Evolutionary conservation across 2,113 vertebrate genomes (phyloP), one percentile per base, ranked within the genome.

Genomic region (Myotis lucifugus): DNA sequence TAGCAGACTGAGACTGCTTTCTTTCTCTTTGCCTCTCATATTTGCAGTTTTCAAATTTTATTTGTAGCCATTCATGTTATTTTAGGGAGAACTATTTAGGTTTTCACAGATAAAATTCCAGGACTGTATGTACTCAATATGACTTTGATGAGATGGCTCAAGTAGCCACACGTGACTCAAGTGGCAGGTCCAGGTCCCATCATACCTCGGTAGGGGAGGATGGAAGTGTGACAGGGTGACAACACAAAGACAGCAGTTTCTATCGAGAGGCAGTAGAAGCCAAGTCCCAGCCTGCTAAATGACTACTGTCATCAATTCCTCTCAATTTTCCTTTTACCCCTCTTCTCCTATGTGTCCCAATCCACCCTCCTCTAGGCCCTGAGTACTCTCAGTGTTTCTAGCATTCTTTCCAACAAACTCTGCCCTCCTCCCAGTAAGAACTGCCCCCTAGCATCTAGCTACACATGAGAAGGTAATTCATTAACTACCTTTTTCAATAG

Each of bases 21-120:
- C 66, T 66, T 40, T 96, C 67, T 93, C 46, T 73, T 27, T 91
- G n/a, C 67, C 13, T 85, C 90, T 59, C 56, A 11, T 42, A 59
- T 66, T 48, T 70, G 37, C 59, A 95, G 32, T 87, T 72, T 50
- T 5, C 70, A 81, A 74, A 64, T 12, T 86, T 79, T 56, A n/a
- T 88, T 13, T 82, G 27, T 46, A 64, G 40, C 21, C 10, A 69
- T n/a, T 81, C 9, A 19, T 56, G 73, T 54, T 34, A 76, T 29
- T 73, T 54, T 14, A 84, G 17, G 10, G 13, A 91, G 23, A 95
- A 92, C 1, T 48, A 70, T 25, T 82, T 85, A 66, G 67, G 21
- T 82, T 77, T 88, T 94, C 29, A 94, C 23, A 59, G 76, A 82
- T 40, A 92, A 70, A 90, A 92, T 81, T 92, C 27, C 6, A 84